Evolutionary conservation across 2,113 vertebrate genomes (phyloP).

Genomic region (Pipa parva): DNA sequence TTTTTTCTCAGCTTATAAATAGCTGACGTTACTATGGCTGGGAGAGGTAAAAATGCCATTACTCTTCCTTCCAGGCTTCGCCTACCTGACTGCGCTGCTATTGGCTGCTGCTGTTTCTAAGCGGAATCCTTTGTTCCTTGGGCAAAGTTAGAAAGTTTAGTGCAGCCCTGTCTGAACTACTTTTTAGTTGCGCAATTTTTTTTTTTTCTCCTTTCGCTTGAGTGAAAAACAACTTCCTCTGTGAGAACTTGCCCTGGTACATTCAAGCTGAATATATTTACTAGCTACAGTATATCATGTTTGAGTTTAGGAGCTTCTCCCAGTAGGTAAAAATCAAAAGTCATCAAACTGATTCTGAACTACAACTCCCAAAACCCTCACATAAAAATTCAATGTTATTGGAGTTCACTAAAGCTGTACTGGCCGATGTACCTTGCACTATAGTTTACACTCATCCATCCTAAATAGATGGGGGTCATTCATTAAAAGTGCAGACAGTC

Average conservation of each 20-base stretch:
- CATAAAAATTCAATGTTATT: too few species aligned
- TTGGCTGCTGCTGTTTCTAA: conserved; percentile 35
- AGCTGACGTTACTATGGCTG: conserved; percentile 33
- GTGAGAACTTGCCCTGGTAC: conserved; percentile 11
- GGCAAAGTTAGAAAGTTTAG: conserved; percentile 31
- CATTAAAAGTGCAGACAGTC: too few species aligned
- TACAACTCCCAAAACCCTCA: too few species aligned
- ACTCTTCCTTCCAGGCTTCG: conserved; percentile 23
- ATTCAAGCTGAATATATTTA: conserved; percentile 1
- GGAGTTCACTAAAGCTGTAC: too few species aligned
- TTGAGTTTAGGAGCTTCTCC: too few species aligned
- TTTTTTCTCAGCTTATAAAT: conserved; percentile 27
- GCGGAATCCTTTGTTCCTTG: conserved; percentile 27
- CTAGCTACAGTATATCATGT: too few species aligned
- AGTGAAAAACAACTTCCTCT: conserved; percentile 35
- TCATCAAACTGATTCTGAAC: too few species aligned
- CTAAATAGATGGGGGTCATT: too few species aligned
- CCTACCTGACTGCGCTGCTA: conserved; percentile 4
- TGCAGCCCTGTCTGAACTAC: conserved; percentile 20
- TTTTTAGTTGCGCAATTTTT: background rate
- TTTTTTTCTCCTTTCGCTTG: background rate
- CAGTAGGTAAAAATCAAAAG: too few species aligned
- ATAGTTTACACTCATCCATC: too few species aligned
- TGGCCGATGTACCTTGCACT: too few species aligned
- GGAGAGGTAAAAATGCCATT: conserved; percentile 14